Evolutionary conservation across 1,140 invertebrate genomes (phyloP).

Genomic region (Venustaconcha ellipsiformis): DNA sequence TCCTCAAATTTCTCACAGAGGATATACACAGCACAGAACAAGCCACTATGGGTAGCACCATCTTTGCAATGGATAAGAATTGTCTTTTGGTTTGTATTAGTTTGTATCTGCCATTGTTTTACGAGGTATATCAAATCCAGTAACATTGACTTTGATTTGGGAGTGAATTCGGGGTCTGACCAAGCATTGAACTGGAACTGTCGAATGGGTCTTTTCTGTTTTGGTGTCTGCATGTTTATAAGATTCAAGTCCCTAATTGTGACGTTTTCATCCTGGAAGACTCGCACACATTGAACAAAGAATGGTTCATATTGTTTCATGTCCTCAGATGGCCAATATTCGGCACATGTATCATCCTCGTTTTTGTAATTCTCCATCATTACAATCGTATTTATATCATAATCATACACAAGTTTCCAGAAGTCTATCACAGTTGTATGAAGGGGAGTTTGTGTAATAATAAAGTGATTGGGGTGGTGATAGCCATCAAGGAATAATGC

Average conservation of each 20-base stretch:
- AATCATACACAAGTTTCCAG: slow-evolving; percentile 67
- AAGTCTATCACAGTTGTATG: slow-evolving; percentile 65
- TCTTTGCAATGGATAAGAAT: slow-evolving; percentile 64
- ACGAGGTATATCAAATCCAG: slow-evolving; percentile 59
- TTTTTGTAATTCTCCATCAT: slow-evolving; percentile 60
- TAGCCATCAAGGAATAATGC: slow-evolving; percentile 63
- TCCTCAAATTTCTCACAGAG: slow-evolving; percentile 57
- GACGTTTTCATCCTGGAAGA: slow-evolving; percentile 58
- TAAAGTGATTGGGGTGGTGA: slow-evolving; percentile 51
- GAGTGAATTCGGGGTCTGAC: slow-evolving; percentile 54
- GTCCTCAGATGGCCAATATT: slow-evolving; percentile 61
- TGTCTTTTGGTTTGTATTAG: slow-evolving; percentile 43
- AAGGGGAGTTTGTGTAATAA: slow-evolving; percentile 66
- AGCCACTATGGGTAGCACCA: slow-evolving; percentile 63
- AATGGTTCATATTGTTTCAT: slow-evolving; percentile 59
- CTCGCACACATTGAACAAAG: slow-evolving; percentile 53
- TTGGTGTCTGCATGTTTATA: slow-evolving; percentile 39
- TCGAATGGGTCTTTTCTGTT: slow-evolving; percentile 42
- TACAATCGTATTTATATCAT: slow-evolving; percentile 59
- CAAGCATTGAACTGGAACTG: slow-evolving; percentile 66
- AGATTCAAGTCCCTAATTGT: slow-evolving; percentile 55
- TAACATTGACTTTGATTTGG: slow-evolving; percentile 57
- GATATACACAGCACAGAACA: slow-evolving; percentile 53
- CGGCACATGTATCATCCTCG: slow-evolving; percentile 59
- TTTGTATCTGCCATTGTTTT: slow-evolving; percentile 51